Conservation (phyloP, 2,113 vertebrate genomes). For the Orycteropus afer region DNA sequence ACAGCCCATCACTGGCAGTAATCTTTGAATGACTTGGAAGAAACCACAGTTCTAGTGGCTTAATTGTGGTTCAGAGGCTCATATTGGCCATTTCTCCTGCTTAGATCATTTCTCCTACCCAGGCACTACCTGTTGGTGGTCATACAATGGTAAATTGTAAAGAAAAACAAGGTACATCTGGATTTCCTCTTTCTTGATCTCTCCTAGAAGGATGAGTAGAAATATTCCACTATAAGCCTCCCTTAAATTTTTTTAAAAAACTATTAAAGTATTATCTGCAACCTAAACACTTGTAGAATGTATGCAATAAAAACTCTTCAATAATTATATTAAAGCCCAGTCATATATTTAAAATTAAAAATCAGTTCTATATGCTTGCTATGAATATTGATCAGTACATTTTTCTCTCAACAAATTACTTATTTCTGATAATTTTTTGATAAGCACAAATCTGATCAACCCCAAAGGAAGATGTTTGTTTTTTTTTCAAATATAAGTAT, state of each 20-base stretch:
- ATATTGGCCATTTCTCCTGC: constrained; percentile 54
- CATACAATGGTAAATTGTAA: not conserved
- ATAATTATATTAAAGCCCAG: not conserved
- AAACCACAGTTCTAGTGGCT: constrained; percentile 45
- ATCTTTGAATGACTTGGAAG: constrained; percentile 55
- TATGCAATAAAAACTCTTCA: not conserved
- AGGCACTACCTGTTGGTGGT: not conserved
- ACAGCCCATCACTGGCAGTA: not conserved
- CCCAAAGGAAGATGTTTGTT: not conserved
- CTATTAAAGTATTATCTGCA: not conserved
- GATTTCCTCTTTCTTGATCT: not conserved
- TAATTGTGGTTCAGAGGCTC: constrained; percentile 34
- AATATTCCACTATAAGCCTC: not conserved
- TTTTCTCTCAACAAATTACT: not conserved
- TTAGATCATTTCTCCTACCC: not conserved
- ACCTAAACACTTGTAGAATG: constrained; percentile 22
- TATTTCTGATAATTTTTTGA: not conserved
- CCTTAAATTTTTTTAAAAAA: not conserved
- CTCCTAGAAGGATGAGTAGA: not conserved
- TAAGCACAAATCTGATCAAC: not conserved
- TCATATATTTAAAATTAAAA: constrained; percentile 35
- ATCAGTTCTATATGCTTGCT: not conserved
- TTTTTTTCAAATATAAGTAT: not conserved
- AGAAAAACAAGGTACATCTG: not conserved
- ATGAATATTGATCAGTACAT: not conserved